phyloP scores from a whole-genome alignment of 1,140 invertebrate species.

The Aphelenchoides besseyi region DNA sequence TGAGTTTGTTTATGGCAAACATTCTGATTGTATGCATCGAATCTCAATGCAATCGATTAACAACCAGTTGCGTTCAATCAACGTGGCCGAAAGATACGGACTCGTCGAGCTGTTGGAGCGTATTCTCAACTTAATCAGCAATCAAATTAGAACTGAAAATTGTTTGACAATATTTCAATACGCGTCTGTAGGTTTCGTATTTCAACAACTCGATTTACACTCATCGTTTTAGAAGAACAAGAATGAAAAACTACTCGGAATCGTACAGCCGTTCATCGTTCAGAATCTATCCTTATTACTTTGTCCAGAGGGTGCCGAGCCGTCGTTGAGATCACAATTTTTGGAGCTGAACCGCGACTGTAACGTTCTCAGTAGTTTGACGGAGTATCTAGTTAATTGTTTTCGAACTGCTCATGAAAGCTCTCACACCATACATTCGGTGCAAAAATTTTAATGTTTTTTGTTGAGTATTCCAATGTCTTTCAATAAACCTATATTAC shows the following conservation, averaged over 20 bases:
- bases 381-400: background rate
- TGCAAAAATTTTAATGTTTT: constrained; percentile 10
- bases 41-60: constrained; percentile 1
- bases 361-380: background rate
- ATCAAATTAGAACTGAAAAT: background rate
- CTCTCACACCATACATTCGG: background rate
- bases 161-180: constrained; percentile 8
- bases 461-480: background rate
- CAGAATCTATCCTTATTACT: background rate
- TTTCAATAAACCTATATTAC: constrained; percentile 1
- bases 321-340: background rate
- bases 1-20: constrained; percentile 28
- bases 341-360: background rate
- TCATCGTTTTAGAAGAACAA: constrained; percentile 1
- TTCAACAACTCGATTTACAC: no score
- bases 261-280: constrained; percentile 17
- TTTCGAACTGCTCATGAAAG: constrained; percentile 3
- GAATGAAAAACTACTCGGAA: background rate
- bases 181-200: background rate
- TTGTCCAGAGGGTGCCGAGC: background rate
- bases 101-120: constrained; percentile 15
- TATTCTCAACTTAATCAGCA: constrained; percentile 11
- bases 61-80: constrained; percentile 18
- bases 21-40: constrained; percentile 3
- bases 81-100: constrained; percentile 11